Evolutionary conservation across 1,140 invertebrate species (phyloP).

Genomic region (Zaprionus lachaisei): DNA sequence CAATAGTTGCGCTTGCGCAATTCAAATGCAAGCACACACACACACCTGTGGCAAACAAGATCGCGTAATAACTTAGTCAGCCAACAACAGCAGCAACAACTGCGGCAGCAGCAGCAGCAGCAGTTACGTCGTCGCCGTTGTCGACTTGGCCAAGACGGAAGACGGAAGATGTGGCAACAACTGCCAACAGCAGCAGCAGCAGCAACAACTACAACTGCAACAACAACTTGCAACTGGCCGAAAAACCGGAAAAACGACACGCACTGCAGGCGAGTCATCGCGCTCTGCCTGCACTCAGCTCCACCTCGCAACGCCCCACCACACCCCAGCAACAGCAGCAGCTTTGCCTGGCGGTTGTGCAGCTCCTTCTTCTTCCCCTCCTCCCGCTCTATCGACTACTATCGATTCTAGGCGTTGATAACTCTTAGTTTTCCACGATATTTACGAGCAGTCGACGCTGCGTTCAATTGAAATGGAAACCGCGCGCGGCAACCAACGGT

Average conservation of each 20-base stretch:
- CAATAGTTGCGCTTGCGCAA: conserved; percentile 81
- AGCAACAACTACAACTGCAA: conserved; percentile 15
- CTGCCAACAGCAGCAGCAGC: conserved; percentile 6
- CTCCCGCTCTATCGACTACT: not conserved
- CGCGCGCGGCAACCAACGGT: conserved; percentile 14
- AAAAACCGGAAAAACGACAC: conserved; percentile 80
- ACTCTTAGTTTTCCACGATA: conserved; percentile 41
- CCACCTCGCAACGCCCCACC: not conserved
- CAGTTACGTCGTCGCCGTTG: conserved; percentile 38
- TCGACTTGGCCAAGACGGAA: conserved; percentile 59
- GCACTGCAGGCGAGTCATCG: conserved; percentile 43
- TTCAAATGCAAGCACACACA: conserved; percentile 71
- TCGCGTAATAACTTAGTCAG: conserved; percentile 80
- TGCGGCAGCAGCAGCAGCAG: not conserved
- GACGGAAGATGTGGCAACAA: conserved; percentile 66
- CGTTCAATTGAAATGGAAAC: conserved; percentile 77
- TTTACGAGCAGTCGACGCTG: conserved; percentile 35
- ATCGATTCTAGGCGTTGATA: conserved; percentile 44
- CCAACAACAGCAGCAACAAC: conserved; percentile 41
- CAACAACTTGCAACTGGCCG: conserved; percentile 40
- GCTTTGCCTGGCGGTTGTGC: not conserved
- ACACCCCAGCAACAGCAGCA: not conserved
- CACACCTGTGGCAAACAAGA: conserved; percentile 55
- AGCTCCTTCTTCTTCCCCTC: not conserved
- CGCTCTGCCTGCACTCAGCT: not conserved